Percentiles rank a stretch among this genome's conserved stretches.
Conservation (phyloP, 53 echinoderm and acorn worm genomes). For the Patiria pectinifera region DNA sequence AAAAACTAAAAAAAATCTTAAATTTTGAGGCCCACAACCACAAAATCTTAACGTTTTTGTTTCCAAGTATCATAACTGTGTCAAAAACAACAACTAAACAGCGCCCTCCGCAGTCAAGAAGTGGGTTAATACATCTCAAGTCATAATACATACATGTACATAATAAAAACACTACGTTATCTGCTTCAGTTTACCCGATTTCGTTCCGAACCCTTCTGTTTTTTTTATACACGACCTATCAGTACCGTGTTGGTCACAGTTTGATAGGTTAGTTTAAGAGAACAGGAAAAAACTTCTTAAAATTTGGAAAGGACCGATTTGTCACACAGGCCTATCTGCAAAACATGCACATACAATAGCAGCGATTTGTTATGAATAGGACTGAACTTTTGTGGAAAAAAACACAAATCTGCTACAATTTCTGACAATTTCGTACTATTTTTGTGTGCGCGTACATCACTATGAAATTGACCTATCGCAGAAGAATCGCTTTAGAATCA, state of each 20-base stretch:
- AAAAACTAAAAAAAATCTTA: no score
- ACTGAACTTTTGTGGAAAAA: no score
- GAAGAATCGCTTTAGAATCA: no score
- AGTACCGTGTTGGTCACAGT: constrained; percentile 5
- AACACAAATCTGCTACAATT: no score
- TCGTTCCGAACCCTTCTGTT: constrained; percentile 56
- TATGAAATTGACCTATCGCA: no score
- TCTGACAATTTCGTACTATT: no score
- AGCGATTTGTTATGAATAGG: neutral
- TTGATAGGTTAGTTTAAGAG: neutral
- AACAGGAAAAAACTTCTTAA: constrained; percentile 1
- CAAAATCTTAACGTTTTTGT: no score
- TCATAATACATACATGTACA: neutral
- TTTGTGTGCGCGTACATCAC: no score
- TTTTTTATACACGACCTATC: constrained; percentile 43
- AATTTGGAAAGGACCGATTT: constrained; percentile 10
- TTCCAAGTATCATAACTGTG: no score
- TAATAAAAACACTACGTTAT: constrained; percentile 43
- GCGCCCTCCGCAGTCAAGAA: constrained; percentile 13
- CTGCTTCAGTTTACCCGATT: constrained; percentile 67
- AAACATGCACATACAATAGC: neutral
- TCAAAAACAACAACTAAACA: neutral
- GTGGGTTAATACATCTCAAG: neutral
- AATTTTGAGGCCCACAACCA: no score
- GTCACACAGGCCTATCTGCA: neutral